Evolutionary conservation across 53 echinoderm and acorn worm species (phyloP).

Genomic region (Actinopyga echinites): DNA sequence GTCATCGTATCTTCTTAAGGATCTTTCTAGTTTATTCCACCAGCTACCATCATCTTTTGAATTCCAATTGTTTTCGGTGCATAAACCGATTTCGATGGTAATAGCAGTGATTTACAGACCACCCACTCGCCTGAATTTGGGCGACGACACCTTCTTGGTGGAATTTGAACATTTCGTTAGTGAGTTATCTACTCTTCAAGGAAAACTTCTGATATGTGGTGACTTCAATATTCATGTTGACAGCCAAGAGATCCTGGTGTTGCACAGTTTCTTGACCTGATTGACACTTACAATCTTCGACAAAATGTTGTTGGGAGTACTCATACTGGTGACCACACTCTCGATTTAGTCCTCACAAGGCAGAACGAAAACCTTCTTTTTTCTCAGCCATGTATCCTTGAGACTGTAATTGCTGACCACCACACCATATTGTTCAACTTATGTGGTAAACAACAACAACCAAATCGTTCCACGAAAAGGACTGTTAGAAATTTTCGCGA

Average conservation of each 20-base stretch:
- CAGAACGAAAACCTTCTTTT: background rate
- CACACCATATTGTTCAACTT: no score
- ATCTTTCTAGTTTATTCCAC: background rate
- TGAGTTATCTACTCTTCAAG: background rate
- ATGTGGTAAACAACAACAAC: background rate
- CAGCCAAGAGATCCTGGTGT: background rate
- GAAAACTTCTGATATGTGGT: background rate
- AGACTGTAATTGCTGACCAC: background rate
- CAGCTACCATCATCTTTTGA: background rate
- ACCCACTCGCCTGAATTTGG: background rate
- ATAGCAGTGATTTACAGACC: background rate
- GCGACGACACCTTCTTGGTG: background rate
- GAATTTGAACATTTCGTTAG: background rate
- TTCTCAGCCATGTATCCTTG: background rate
- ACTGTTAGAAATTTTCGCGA: background rate
- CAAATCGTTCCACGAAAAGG: background rate
- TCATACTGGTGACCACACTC: background rate
- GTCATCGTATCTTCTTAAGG: background rate
- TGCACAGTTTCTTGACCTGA: background rate
- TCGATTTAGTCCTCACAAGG: background rate
- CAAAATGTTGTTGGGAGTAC: conserved; percentile 2
- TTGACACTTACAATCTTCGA: background rate
- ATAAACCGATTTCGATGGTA: background rate
- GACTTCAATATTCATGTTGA: conserved; percentile 14
- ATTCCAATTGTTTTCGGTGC: background rate